These are phyloP conservation scores for Leptodactylus fallax DNA, from an alignment of 2,797 vertebrate genomes.

Conservation along the genomic window DNA sequence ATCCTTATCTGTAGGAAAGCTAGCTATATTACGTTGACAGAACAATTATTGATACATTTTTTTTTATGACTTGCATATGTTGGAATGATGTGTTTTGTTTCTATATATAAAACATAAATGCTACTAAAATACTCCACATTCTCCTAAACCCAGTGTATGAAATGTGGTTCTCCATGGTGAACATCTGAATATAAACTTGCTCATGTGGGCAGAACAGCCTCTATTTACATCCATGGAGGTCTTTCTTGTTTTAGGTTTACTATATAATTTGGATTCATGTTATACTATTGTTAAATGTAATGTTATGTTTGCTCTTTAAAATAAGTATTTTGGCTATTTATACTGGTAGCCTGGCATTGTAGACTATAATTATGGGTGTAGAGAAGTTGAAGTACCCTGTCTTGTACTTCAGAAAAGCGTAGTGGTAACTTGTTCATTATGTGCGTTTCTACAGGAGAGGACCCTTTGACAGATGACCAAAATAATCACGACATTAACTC, in stretches of 20 bases:
- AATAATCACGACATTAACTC: constrained; percentile 99
- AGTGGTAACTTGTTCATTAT: constrained; percentile 64
- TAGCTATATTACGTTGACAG: not conserved
- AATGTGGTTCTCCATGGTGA: constrained; percentile 20
- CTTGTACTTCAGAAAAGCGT: constrained; percentile 45
- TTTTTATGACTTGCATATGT: not conserved
- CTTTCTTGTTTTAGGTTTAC: constrained; percentile 6
- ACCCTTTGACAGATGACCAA: constrained; percentile 95
- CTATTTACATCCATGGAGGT: constrained; percentile 22
- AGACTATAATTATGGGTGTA: constrained; percentile 33
- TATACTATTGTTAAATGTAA: constrained; percentile 41
- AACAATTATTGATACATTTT: not conserved
- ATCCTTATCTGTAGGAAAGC: not conserved
- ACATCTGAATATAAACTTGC: not conserved
- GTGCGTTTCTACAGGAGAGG: constrained; percentile 85
- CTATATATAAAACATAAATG: not conserved
- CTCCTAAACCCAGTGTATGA: not conserved
- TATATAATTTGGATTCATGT: constrained; percentile 48
- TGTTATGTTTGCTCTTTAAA: constrained; percentile 15
- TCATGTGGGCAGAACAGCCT: constrained; percentile 20
- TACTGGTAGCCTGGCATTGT: not conserved
- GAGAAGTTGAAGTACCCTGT: constrained; percentile 3
- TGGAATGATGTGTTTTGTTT: not conserved
- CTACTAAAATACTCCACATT: not conserved
- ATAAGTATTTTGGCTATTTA: constrained; percentile 25